Conservation (phyloP, 2,113 vertebrate genomes). For the Mola mola region DNA sequence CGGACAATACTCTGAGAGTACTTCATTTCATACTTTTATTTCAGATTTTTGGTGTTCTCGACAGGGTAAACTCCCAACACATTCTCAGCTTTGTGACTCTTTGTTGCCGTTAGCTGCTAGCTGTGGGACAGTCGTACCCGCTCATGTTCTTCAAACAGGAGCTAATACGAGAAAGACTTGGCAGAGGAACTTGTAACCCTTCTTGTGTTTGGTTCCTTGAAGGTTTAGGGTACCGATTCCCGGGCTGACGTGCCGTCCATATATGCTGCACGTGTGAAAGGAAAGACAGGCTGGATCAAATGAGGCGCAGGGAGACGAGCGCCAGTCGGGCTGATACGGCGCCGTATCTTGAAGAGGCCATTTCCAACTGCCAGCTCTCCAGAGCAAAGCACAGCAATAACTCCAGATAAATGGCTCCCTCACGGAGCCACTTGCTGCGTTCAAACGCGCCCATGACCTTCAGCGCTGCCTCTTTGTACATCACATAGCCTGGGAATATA, state of each 20-base stretch:
- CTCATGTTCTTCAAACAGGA: too few species aligned
- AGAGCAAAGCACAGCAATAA: constrained; percentile 72
- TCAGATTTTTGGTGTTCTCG: too few species aligned
- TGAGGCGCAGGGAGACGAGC: constrained; percentile 20
- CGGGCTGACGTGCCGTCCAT: background rate
- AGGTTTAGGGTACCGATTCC: too few species aligned
- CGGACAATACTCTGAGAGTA: too few species aligned
- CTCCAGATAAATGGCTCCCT: constrained; percentile 78
- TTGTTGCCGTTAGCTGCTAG: too few species aligned
- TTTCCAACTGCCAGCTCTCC: constrained; percentile 75
- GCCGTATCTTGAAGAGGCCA: constrained; percentile 74
- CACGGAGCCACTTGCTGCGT: constrained; percentile 69
- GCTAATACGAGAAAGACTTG: too few species aligned
- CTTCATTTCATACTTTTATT: too few species aligned
- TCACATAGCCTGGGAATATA: constrained; percentile 73
- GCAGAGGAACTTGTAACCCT: too few species aligned
- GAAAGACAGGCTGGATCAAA: constrained; percentile 41
- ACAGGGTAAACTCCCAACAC: too few species aligned
- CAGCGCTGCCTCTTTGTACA: constrained; percentile 68
- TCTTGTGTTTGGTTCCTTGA: too few species aligned
- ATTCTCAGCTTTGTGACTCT: too few species aligned
- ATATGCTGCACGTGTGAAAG: background rate
- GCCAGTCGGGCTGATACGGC: constrained; percentile 55
- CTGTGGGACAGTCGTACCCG: too few species aligned
- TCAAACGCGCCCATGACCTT: constrained; percentile 77